Percentiles rank a stretch among this genome's conserved stretches.
Conservation (phyloP, 2,888 invertebrate species). For the Sabellastarte sp. region DNA sequence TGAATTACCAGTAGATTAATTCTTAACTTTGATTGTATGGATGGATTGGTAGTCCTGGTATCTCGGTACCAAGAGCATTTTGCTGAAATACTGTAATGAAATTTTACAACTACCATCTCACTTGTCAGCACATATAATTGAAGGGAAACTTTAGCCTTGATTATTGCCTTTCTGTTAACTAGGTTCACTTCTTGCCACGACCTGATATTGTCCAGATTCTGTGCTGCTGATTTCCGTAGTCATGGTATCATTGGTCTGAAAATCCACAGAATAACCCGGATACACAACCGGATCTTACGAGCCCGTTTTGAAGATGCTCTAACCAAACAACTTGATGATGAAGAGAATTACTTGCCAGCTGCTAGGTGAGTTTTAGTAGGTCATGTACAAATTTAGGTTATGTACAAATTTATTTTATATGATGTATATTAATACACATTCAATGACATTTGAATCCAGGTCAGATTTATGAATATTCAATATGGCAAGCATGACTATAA, state of each 20-base stretch:
- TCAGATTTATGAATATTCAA: too few relatives aligned
- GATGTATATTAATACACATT: background rate
- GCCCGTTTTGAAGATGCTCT: slow-evolving; percentile 53
- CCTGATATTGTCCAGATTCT: slow-evolving; percentile 57
- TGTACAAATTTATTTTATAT: background rate
- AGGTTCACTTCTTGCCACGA: slow-evolving; percentile 59
- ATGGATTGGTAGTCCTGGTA: too few relatives aligned
- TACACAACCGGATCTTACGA: slow-evolving; percentile 53
- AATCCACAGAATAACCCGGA: slow-evolving; percentile 50
- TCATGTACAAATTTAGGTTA: background rate
- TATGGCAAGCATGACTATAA: too few relatives aligned
- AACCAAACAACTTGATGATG: slow-evolving; percentile 42
- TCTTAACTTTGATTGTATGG: too few relatives aligned
- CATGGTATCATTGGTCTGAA: slow-evolving; percentile 50
- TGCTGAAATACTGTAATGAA: too few relatives aligned
- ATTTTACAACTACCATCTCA: too few relatives aligned
- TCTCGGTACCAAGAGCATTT: too few relatives aligned
- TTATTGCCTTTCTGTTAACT: too few relatives aligned
- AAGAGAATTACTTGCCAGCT: slow-evolving; percentile 31
- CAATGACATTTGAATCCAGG: background rate
- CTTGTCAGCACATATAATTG: too few relatives aligned
- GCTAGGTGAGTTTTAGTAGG: slow-evolving; percentile 6
- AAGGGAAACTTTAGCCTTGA: too few relatives aligned
- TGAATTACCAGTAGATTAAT: too few relatives aligned
- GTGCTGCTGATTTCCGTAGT: slow-evolving; percentile 51